These are phyloP conservation scores for Pseudomyrmex dendroicus DNA, from an alignment of 1,140 invertebrate genomes.

Conservation along the genomic window DNA sequence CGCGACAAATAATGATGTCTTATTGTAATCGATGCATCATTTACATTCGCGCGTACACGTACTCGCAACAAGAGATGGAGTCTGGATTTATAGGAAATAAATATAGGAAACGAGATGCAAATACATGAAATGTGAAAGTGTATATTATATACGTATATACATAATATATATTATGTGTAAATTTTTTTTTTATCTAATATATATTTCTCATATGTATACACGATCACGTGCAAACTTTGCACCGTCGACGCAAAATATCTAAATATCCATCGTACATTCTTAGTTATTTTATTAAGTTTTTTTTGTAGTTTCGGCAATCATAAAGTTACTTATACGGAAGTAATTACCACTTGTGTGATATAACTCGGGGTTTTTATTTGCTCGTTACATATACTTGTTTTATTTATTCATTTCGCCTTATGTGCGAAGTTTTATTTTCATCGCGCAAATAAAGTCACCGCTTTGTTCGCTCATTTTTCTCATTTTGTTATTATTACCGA, in stretches of 20 bases:
- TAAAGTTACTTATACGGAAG: too few relatives aligned
- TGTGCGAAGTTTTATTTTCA: not conserved
- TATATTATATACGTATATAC: slow-evolving; percentile 15
- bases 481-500: not conserved
- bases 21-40: slow-evolving; percentile 37
- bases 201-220: too few relatives aligned
- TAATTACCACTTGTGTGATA: not conserved
- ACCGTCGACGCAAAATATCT: too few relatives aligned
- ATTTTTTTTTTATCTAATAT: too few relatives aligned
- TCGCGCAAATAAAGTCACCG: not conserved
- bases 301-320: too few relatives aligned
- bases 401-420: not conserved
- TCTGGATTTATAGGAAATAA: slow-evolving; percentile 30
- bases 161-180: too few relatives aligned
- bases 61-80: not conserved
- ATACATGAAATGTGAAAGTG: not conserved
- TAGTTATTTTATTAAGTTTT: too few relatives aligned
- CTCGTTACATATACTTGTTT: not conserved
- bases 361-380: not conserved
- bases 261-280: too few relatives aligned
- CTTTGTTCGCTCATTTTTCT: not conserved
- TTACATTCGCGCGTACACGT: slow-evolving; percentile 19
- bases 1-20: slow-evolving; percentile 58
- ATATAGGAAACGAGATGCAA: slow-evolving; percentile 24
- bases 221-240: too few relatives aligned